Evolutionary conservation across 2,888 invertebrate species (phyloP), one percentile per base, ranked within the genome.

Genomic region (Acanthoscelides obtectus): DNA sequence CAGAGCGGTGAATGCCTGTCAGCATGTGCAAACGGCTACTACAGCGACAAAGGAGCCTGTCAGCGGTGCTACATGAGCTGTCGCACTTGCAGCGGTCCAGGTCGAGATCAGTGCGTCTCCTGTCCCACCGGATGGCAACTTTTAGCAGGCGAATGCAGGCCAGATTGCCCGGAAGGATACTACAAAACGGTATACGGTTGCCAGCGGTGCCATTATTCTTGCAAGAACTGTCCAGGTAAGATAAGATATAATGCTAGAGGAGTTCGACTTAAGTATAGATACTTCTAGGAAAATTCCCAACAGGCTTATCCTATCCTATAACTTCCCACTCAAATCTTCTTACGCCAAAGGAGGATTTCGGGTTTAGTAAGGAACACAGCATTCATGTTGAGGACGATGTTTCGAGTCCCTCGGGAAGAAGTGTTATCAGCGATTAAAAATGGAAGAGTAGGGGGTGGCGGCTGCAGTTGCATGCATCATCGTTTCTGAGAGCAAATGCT

Each of bases 171-270:
- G 0, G 93, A 93, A 85, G 94, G 94, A 65, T 95, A 93, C 86
- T 96, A 94, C 86, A 93, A 94, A 85, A 92, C 92, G 3, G 89
- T 90, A 75, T 93, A 90, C 79, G 94, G 94, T 8, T 96, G 96
- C 82, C 93, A 93, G 76, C 94, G 93, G 84, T 96, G 96, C 86
- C 95, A 95, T 87, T 93, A 94, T 84, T 94, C 93, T 81, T 96
- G 96, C 85, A 91, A 91, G 76, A 94, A 94, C 79, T 96, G 96
- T 84, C 91, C 92, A 83, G 96, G 96, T 91, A 73, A 75, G 45
- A 67, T 64, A 12, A 20, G n/a, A 5, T 19, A 45, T 22, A 27
- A 22, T 65, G 27, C 6, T n/a, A n/a, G 25, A 63, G n/a, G 12
- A 67, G n/a, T n/a, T n/a, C n/a, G n/a, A n/a, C n/a, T n/a, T n/a